Evolutionary conservation across 2,888 invertebrate genomes (phyloP).

Genomic region (Timandra comae): DNA sequence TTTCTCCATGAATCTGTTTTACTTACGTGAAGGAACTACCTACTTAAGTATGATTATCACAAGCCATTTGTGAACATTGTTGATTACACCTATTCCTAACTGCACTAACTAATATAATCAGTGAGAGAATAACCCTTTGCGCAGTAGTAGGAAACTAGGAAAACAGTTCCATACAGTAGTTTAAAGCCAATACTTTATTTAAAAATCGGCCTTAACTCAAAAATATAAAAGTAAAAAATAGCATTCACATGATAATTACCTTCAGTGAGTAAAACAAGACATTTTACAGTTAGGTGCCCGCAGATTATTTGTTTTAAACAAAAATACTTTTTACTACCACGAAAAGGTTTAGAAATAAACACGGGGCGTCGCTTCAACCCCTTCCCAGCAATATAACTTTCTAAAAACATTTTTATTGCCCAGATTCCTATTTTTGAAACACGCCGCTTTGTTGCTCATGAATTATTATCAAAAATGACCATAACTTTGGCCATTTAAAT

Average conservation of each 20-base stretch:
- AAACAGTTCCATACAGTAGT: too few relatives aligned
- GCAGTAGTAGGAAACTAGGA: too few relatives aligned
- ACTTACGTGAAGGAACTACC: too few relatives aligned
- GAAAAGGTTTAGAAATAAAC: conserved; percentile 49
- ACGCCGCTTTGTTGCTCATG: conserved; percentile 27
- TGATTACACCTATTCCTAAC: too few relatives aligned
- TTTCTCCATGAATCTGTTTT: too few relatives aligned
- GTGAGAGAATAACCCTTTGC: too few relatives aligned
- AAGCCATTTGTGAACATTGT: too few relatives aligned
- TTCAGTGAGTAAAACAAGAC: conserved; percentile 12
- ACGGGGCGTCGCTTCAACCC: conserved; percentile 40
- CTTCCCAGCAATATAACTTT: conserved; percentile 68
- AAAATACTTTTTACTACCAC: conserved; percentile 36
- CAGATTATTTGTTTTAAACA: conserved; percentile 32
- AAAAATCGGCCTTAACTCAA: too few relatives aligned
- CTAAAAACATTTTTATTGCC: conserved; percentile 53
- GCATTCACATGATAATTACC: conserved; percentile 24
- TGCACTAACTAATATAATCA: too few relatives aligned
- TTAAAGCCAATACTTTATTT: too few relatives aligned
- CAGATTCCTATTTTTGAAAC: conserved; percentile 29
- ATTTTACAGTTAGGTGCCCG: conserved; percentile 42
- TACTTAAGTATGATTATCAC: too few relatives aligned
- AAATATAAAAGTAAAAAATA: conserved; percentile 14
- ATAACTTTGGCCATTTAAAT: conserved; percentile 17
- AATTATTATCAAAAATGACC: conserved; percentile 22